These are phyloP conservation scores for Rhizomys pruinosus DNA, from an alignment of 2,113 vertebrate species.

Conservation along the genomic window DNA sequence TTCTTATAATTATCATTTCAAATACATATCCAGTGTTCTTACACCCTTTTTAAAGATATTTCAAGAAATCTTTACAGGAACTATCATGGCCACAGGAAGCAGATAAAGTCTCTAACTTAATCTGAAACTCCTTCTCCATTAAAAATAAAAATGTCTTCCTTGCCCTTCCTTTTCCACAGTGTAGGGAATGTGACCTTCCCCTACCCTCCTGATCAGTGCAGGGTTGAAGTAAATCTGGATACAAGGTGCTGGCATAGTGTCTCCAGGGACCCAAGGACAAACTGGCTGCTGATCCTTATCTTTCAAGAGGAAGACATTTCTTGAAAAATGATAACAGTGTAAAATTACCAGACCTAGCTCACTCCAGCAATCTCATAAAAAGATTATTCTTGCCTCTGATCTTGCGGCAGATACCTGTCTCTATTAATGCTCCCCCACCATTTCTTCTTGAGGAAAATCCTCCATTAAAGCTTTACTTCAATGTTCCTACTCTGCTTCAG, in stretches of 20 bases:
- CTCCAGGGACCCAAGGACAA: neutral
- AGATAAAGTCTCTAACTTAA: neutral
- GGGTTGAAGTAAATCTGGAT: neutral
- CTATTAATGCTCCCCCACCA: neutral
- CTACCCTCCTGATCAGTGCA: neutral
- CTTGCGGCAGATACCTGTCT: neutral
- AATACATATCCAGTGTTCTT: neutral
- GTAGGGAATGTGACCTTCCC: neutral
- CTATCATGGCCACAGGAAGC: neutral
- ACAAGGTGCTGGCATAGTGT: neutral
- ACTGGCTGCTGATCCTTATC: neutral
- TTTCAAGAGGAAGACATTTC: neutral
- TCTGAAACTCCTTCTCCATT: neutral
- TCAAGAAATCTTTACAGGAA: neutral
- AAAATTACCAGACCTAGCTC: neutral
- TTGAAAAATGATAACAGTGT: neutral
- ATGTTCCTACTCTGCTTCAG: neutral
- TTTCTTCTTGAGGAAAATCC: neutral
- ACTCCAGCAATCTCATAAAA: neutral
- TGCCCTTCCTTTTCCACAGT: neutral
- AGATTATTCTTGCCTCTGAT: neutral
- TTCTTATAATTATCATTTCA: conserved; percentile 7
- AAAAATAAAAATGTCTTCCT: neutral
- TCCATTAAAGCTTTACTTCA: neutral
- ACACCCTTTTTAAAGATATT: conserved; percentile 8